A percentile compares a stretch with the other conserved stretches of the same genome.
phyloP scores from a whole-genome alignment of 2,113 vertebrate genomes.

The Dipodomys stephensi region DNA sequence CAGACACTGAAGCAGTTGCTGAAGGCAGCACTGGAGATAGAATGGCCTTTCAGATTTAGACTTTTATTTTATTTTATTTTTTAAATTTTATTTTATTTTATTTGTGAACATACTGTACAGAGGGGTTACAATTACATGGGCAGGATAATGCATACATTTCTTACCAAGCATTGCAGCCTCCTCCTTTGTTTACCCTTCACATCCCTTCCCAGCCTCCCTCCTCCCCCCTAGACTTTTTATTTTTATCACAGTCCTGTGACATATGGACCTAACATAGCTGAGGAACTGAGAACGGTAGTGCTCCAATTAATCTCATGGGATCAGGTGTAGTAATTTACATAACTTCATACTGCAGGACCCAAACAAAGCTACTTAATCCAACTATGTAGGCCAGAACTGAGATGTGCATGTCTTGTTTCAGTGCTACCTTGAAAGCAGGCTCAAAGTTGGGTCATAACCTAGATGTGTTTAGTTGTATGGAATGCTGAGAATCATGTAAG shows the following conservation, averaged over 20 bases:
- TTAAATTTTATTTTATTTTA: too few species aligned
- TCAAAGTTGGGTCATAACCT: background rate
- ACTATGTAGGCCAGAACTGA: background rate
- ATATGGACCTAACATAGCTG: background rate
- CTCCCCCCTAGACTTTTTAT: background rate
- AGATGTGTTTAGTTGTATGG: background rate
- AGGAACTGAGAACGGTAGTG: background rate
- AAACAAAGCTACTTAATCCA: background rate
- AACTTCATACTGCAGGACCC: background rate
- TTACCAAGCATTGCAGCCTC: too few species aligned
- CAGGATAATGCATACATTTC: too few species aligned
- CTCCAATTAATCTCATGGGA: fast-evolving
- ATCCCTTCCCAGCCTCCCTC: too few species aligned
- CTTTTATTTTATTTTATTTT: background rate
- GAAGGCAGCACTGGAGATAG: background rate
- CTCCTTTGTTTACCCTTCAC: too few species aligned
- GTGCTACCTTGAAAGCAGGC: background rate
- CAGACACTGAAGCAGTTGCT: background rate
- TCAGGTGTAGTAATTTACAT: background rate
- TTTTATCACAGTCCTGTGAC: background rate
- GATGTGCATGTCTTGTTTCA: background rate
- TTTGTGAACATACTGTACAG: too few species aligned
- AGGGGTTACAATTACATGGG: too few species aligned
- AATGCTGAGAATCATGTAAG: background rate
- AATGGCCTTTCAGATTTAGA: background rate